Evolutionary conservation across 2,113 vertebrate species (phyloP).

Genomic region (Melospiza georgiana): DNA sequence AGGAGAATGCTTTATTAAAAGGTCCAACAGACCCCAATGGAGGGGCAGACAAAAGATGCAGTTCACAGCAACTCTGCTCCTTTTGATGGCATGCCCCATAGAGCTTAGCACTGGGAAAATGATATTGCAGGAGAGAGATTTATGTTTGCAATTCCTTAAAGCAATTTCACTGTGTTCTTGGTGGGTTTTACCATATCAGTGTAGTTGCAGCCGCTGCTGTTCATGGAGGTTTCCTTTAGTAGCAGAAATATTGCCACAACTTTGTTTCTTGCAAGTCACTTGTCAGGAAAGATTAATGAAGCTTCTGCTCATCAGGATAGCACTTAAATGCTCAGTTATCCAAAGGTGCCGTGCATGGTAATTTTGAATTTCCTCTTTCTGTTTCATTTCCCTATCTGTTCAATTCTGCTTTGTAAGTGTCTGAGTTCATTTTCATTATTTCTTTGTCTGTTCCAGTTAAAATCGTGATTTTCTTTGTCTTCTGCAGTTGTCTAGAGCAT

Average conservation of each 20-base stretch:
- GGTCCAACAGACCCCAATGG: background rate
- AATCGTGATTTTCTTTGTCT: slow-evolving; percentile 52
- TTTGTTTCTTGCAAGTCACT: slow-evolving; percentile 58
- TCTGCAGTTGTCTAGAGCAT: background rate
- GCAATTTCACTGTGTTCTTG: background rate
- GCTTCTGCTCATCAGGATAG: slow-evolving; percentile 22
- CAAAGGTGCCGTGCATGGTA: background rate
- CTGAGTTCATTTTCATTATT: slow-evolving; percentile 61
- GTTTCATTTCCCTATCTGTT: slow-evolving; percentile 60
- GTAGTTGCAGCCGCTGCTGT: background rate
- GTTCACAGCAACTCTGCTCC: background rate
- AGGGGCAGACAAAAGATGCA: fast-evolving
- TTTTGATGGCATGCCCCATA: background rate
- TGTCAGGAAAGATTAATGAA: slow-evolving; percentile 72
- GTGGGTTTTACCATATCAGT: slow-evolving; percentile 27
- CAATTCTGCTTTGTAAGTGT: slow-evolving; percentile 46
- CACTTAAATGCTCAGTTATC: slow-evolving; percentile 48
- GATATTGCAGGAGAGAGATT: background rate
- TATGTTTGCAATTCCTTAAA: slow-evolving; percentile 47
- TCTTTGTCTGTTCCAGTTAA: slow-evolving; percentile 54
- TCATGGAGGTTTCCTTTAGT: slow-evolving; percentile 11
- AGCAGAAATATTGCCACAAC: slow-evolving; percentile 23
- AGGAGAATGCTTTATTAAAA: background rate
- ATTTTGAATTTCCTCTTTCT: slow-evolving; percentile 55
- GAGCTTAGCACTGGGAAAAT: background rate